Evolutionary conservation across 2,888 invertebrate genomes (phyloP).

Genomic region (Latrodectus hesperus): DNA sequence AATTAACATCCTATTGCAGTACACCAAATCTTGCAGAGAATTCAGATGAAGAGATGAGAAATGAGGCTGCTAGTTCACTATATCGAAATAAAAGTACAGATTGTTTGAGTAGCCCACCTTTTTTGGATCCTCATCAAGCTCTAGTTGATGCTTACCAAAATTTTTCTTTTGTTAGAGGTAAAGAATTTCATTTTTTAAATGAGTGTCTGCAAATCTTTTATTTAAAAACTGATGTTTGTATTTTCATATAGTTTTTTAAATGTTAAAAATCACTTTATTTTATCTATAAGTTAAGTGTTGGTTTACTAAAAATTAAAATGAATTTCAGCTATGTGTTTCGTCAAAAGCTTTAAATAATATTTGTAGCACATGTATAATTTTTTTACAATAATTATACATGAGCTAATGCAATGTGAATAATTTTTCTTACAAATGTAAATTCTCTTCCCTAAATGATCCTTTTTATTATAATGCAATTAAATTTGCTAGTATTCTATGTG

Average conservation of each 20-base stretch:
- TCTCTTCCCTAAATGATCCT: no score
- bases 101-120: constrained; percentile 45
- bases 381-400: no score
- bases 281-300: not conserved
- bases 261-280: not conserved
- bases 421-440: no score
- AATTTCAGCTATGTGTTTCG: no score
- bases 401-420: no score
- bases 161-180: constrained; percentile 51
- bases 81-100: constrained; percentile 47
- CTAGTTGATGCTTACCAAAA: constrained; percentile 47
- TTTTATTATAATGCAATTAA: no score
- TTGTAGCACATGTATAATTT: no score
- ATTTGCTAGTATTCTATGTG: no score
- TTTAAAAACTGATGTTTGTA: no score
- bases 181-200: not conserved
- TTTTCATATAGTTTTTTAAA: not conserved
- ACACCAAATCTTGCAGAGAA: constrained; percentile 59
- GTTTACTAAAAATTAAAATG: no score
- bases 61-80: constrained; percentile 1
- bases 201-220: no score
- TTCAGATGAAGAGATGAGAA: constrained; percentile 47
- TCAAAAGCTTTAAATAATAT: no score
- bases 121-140: constrained; percentile 52
- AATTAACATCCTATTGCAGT: constrained; percentile 52